Evolutionary conservation across 35 echinoderm and acorn worm species (phyloP).

Genomic region (Stichopus chloronotus): DNA sequence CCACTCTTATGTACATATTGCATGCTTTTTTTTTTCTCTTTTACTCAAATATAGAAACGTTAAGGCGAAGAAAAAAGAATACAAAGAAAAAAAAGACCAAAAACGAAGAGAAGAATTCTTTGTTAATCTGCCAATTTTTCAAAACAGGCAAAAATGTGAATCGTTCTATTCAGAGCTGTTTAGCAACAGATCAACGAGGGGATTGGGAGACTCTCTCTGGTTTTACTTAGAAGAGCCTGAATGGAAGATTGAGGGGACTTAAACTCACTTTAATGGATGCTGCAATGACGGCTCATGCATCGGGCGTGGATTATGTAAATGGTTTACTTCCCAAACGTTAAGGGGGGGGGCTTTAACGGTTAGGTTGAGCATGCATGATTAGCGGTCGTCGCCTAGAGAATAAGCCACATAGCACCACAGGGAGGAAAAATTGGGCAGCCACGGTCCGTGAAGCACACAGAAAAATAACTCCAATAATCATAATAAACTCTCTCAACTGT

Average conservation of each 20-base stretch:
- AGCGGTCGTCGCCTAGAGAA: not conserved
- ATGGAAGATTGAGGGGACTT: not conserved
- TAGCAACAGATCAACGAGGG: not conserved
- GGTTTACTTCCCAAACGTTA: not conserved
- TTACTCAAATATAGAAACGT: not conserved
- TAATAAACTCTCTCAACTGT: not conserved
- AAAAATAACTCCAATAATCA: not conserved
- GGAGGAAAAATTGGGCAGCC: not conserved
- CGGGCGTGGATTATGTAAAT: constrained; percentile 10
- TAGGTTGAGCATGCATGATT: constrained; percentile 17
- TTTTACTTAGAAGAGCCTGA: not conserved
- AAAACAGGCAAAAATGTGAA: constrained; percentile 9
- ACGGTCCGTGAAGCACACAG: not conserved
- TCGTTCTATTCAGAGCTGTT: not conserved
- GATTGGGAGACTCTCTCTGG: not conserved
- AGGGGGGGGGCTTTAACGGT: constrained; percentile 1
- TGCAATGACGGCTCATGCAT: not conserved
- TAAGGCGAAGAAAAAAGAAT: not conserved
- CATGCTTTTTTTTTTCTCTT: not conserved
- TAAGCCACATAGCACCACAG: not conserved
- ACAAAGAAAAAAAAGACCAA: not conserved
- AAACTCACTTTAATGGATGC: not conserved
- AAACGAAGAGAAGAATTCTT: not conserved
- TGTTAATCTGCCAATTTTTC: not conserved
- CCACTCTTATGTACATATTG: not conserved